These are phyloP conservation scores for Netelia inedita DNA, from an alignment of 2,888 invertebrate genomes.

Conservation along the genomic window DNA sequence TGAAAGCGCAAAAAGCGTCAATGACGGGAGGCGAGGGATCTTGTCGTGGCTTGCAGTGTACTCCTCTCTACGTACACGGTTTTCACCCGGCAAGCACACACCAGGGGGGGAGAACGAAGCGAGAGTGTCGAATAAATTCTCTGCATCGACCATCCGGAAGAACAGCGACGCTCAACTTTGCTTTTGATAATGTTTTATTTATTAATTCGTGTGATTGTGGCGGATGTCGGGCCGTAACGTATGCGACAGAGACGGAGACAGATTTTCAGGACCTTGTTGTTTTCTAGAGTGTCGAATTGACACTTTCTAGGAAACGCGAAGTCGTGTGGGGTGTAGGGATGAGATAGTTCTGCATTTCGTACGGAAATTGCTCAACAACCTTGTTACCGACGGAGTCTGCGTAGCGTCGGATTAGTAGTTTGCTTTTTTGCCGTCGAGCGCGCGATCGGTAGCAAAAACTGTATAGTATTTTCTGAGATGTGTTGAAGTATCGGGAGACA, in stretches of 20 bases:
- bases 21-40: slow-evolving; percentile 57
- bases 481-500: no score
- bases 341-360: no score
- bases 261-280: no score
- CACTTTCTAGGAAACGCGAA: no score
- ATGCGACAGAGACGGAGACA: neutral
- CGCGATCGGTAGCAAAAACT: no score
- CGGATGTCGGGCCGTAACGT: neutral
- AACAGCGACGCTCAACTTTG: slow-evolving; percentile 8
- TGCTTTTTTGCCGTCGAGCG: no score
- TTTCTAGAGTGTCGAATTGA: no score
- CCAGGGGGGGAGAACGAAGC: slow-evolving; percentile 10
- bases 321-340: no score
- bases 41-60: slow-evolving; percentile 28
- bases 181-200: slow-evolving; percentile 8
- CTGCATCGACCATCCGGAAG: neutral
- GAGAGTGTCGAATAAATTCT: slow-evolving; percentile 5
- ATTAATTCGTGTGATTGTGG: neutral
- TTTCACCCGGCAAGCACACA: neutral
- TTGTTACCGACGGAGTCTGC: no score
- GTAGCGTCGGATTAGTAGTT: no score
- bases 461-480: no score
- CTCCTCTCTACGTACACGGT: slow-evolving; percentile 27
- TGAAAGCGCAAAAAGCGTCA: slow-evolving; percentile 47
- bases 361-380: no score